These are phyloP conservation scores for Thamnophis elegans DNA, from an alignment of 2,797 vertebrate species.

Conservation along the genomic window DNA sequence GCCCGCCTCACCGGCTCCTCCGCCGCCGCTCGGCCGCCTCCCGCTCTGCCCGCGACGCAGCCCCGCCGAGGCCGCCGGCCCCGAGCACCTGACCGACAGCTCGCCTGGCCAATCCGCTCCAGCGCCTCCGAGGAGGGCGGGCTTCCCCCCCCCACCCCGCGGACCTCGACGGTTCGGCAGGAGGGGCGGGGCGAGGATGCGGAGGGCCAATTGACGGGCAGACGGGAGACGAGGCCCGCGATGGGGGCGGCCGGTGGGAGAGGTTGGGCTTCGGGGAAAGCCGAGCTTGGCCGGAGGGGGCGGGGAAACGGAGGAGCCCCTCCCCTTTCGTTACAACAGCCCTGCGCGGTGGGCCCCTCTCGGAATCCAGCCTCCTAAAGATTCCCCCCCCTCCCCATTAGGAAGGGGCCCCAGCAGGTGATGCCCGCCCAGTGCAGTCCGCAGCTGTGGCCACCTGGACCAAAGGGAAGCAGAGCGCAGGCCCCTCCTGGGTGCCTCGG, in stretches of 20 bases:
- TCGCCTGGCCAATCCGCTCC: fast-evolving
- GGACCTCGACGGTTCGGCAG: neutral
- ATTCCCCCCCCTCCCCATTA: neutral
- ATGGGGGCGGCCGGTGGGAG: neutral
- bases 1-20: neutral
- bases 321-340: neutral
- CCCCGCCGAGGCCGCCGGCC: neutral
- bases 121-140: neutral
- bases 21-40: neutral
- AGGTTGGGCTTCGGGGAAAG: neutral
- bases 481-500: no score
- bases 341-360: neutral
- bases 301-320: neutral
- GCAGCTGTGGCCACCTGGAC: neutral
- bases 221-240: fast-evolving
- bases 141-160: neutral
- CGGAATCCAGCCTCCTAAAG: neutral
- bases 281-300: neutral
- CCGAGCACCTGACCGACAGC: neutral
- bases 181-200: neutral
- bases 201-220: neutral
- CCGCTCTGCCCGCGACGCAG: neutral
- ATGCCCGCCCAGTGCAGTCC: neutral
- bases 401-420: neutral
- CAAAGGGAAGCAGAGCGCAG: neutral